Evolutionary conservation across 2,888 invertebrate species (phyloP).

Genomic region (Callimorpha dominula): DNA sequence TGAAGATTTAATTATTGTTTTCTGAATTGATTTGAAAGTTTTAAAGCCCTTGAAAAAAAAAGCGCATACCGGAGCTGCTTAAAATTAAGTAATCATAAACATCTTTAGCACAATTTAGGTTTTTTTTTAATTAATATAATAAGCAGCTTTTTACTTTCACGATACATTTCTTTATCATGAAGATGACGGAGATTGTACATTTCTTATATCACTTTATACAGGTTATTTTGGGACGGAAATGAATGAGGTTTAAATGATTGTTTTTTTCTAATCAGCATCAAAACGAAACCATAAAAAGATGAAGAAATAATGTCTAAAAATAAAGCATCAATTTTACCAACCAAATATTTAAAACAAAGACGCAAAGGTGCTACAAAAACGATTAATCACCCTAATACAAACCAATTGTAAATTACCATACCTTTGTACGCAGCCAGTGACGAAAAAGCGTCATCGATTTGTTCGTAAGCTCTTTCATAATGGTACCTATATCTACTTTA

Average conservation of each 20-base stretch:
- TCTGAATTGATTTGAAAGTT: no score
- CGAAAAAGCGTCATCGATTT: conserved; percentile 62
- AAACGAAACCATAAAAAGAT: neutral
- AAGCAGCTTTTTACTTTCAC: no score
- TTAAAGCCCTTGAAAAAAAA: neutral
- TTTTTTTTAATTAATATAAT: no score
- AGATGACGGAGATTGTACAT: no score
- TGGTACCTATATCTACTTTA: conserved; percentile 57
- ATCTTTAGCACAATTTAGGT: no score
- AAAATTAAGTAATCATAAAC: no score
- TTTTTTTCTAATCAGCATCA: neutral
- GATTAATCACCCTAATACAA: conserved; percentile 18
- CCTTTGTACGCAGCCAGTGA: conserved; percentile 22
- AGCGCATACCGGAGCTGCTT: no score
- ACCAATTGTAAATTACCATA: conserved; percentile 27
- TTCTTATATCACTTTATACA: no score
- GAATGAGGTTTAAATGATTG: no score
- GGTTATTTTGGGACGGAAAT: neutral
- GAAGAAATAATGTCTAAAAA: neutral
- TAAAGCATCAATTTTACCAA: neutral
- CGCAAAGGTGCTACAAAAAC: neutral
- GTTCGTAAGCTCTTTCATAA: conserved; percentile 65
- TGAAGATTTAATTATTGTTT: no score
- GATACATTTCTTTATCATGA: no score
- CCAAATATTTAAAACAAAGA: neutral